Evolutionary conservation across 2,888 invertebrate genomes (phyloP).

Genomic region (Paralinhomoeus sp.): DNA sequence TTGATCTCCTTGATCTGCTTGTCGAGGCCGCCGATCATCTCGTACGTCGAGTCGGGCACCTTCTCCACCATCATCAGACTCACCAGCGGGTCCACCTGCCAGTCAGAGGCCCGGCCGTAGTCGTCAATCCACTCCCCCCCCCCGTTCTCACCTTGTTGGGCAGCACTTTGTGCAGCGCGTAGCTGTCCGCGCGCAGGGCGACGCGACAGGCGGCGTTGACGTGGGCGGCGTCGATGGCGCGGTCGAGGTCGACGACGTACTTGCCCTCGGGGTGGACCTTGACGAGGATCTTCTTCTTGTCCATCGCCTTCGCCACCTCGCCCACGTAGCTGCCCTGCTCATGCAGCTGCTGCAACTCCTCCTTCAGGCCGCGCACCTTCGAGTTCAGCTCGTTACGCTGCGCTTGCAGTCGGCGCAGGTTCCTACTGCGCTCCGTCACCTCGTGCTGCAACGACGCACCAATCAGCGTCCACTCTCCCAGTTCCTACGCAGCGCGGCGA

Average conservation of each 20-base stretch:
- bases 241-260: conserved; percentile 95
- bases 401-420: conserved; percentile 80
- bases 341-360: conserved; percentile 72
- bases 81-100: conserved; percentile 74
- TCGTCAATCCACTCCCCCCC: neutral
- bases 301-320: conserved; percentile 98
- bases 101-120: neutral
- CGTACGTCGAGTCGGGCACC: conserved; percentile 97
- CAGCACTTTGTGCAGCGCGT: conserved; percentile 88
- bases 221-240: conserved; percentile 92
- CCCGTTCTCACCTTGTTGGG: conserved; percentile 55
- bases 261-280: conserved; percentile 94
- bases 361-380: conserved; percentile 90
- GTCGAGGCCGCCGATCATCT: conserved; percentile 97
- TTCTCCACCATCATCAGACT: conserved; percentile 99
- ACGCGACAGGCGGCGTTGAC: conserved; percentile 92
- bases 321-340: conserved; percentile 99
- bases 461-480: too few relatives aligned
- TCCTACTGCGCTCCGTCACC: conserved; percentile 92
- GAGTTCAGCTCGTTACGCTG: conserved; percentile 96
- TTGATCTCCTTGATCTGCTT: conserved; percentile 99
- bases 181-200: conserved; percentile 89
- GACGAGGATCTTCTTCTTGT: conserved; percentile 95
- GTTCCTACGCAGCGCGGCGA: too few relatives aligned
- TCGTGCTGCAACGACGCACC: conserved; percentile 45